Conservation (phyloP, 2,113 vertebrate genomes). For the Amia ocellicauda region DNA sequence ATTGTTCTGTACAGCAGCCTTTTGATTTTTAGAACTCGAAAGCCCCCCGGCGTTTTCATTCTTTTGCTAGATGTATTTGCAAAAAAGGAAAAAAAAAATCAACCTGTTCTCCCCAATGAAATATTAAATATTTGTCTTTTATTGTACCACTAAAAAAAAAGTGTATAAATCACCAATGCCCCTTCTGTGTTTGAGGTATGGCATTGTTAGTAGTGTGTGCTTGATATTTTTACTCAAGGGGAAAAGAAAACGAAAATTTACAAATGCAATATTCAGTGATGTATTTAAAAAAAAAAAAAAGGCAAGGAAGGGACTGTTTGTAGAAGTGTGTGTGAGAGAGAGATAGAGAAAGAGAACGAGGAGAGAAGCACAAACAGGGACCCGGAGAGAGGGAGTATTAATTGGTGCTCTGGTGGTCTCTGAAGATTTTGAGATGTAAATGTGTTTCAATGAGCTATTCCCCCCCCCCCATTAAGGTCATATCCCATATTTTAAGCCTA, state of each 20-base stretch:
- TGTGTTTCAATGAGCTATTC: not conserved
- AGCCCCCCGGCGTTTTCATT: not conserved
- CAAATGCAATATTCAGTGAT: not conserved
- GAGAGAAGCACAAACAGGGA: not conserved
- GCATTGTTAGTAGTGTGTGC: too few relatives aligned
- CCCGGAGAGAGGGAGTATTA: not conserved
- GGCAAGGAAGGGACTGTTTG: too few relatives aligned
- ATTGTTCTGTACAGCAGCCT: not conserved
- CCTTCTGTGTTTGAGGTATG: too few relatives aligned
- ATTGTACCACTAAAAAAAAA: not conserved
- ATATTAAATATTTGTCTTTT: not conserved
- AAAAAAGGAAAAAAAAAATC: not conserved
- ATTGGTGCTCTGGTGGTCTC: not conserved
- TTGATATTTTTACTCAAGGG: too few relatives aligned
- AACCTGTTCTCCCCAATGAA: not conserved
- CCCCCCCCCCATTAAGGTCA: not conserved
- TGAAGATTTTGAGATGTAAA: slow-evolving; percentile 5
- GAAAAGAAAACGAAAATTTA: too few relatives aligned
- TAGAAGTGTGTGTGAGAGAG: not conserved
- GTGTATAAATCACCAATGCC: not conserved
- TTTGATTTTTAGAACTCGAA: not conserved
- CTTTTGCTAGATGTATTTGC: not conserved
- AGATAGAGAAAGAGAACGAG: not conserved
- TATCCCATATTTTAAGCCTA: not conserved
- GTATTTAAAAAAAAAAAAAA: too few relatives aligned